phyloP scores from a whole-genome alignment of 2,113 vertebrate species.

The Hiodon alosoides region DNA sequence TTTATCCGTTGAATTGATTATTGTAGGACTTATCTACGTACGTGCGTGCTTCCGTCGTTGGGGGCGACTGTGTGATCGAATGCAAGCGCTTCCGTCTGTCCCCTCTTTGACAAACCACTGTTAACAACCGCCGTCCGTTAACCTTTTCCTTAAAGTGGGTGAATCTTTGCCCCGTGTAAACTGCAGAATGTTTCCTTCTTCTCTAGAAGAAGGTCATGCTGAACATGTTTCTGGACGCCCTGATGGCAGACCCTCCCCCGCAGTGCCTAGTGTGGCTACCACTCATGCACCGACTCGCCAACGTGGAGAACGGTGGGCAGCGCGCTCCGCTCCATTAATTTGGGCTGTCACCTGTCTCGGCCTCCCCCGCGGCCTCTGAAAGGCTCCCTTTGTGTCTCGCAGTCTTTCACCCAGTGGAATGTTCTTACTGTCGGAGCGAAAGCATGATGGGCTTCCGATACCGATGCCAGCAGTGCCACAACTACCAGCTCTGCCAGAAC shows the following conservation, averaged over 20 bases:
- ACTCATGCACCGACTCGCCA: slow-evolving; percentile 94
- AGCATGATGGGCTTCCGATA: slow-evolving; percentile 99
- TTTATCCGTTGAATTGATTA: no score
- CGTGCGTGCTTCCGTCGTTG: no score
- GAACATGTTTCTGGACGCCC: slow-evolving; percentile 89
- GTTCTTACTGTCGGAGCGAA: slow-evolving; percentile 90
- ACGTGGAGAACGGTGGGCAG: slow-evolving; percentile 87
- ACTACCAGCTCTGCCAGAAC: slow-evolving; percentile 94
- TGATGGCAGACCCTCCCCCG: slow-evolving; percentile 94
- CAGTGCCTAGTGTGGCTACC: slow-evolving; percentile 98
- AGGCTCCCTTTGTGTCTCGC: slow-evolving; percentile 11
- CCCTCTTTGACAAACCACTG: no score
- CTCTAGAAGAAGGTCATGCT: slow-evolving; percentile 88
- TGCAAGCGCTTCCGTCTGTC: no score
- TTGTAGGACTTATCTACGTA: no score
- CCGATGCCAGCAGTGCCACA: slow-evolving; percentile 97
- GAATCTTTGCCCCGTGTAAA: background rate
- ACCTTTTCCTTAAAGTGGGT: background rate
- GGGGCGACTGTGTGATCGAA: no score
- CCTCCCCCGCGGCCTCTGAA: background rate
- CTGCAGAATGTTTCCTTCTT: slow-evolving; percentile 46
- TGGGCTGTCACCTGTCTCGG: background rate
- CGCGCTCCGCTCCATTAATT: background rate
- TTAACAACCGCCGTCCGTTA: background rate
- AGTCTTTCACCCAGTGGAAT: slow-evolving; percentile 98